Evolutionary conservation across 2,113 vertebrate genomes (phyloP).

Genomic region (Brienomyrus brachyistius): DNA sequence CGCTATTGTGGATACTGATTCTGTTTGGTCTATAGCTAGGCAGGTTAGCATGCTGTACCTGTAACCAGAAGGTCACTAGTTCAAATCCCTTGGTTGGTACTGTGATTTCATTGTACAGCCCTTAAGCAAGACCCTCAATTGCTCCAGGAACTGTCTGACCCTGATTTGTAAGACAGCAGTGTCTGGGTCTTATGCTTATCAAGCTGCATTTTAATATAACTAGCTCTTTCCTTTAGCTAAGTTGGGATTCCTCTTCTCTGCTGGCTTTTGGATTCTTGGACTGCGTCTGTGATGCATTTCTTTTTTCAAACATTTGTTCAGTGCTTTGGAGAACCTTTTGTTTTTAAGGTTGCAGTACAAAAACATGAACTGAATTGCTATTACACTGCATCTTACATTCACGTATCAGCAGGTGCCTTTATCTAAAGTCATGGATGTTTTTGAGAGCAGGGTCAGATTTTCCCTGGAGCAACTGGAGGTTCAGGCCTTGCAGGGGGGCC

Average conservation of each 20-base stretch:
- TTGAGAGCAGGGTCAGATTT: not conserved
- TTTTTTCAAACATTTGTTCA: not conserved
- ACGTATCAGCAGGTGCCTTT: not conserved
- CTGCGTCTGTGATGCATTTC: not conserved
- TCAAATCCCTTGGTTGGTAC: not conserved
- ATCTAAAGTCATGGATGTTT: not conserved
- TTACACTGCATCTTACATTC: not conserved
- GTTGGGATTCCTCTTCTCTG: not conserved
- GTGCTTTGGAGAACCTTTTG: not conserved
- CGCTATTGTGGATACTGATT: not conserved
- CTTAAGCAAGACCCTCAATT: not conserved
- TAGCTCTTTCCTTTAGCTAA: not conserved
- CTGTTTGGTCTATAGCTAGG: not conserved
- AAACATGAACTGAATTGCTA: not conserved
- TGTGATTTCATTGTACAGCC: not conserved
- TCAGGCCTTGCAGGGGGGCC: not conserved
- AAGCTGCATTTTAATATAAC: not conserved
- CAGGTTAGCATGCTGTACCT: not conserved
- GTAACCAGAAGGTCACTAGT: not conserved
- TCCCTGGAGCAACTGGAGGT: not conserved
- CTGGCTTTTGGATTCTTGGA: not conserved
- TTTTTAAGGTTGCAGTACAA: not conserved
- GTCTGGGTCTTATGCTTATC: not conserved
- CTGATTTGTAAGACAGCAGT: not conserved
- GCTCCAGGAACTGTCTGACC: not conserved